These are phyloP conservation scores for Lysiphlebus fabarum DNA, from an alignment of 1,140 invertebrate genomes.

Conservation along the genomic window DNA sequence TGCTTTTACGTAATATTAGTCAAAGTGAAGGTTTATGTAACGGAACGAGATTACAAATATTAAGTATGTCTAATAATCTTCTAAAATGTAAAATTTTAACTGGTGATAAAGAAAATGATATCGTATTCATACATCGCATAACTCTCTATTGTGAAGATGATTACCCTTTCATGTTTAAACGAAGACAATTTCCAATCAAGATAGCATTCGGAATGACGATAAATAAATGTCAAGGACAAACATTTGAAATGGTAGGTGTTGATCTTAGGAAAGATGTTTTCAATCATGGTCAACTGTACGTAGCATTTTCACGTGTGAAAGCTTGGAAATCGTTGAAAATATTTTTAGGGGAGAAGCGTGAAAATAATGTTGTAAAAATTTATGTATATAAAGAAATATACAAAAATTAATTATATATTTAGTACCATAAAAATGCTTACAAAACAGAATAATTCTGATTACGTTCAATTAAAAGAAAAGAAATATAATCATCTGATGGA, in stretches of 20 bases:
- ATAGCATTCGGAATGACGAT: constrained; percentile 6
- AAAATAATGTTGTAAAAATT: too few relatives aligned
- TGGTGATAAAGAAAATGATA: constrained; percentile 22
- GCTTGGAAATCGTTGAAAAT: not conserved
- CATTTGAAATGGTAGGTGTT: constrained; percentile 35
- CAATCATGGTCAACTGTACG: constrained; percentile 32
- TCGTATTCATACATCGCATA: constrained; percentile 21
- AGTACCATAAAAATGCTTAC: too few relatives aligned
- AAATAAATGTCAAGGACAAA: constrained; percentile 29
- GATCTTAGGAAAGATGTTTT: constrained; percentile 37
- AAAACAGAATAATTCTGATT: too few relatives aligned
- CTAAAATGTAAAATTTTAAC: constrained; percentile 31
- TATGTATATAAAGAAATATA: too few relatives aligned
- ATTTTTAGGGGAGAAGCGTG: too few relatives aligned
- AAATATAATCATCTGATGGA: too few relatives aligned
- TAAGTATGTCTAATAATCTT: constrained; percentile 23
- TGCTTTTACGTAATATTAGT: constrained; percentile 9
- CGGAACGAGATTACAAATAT: constrained; percentile 27
- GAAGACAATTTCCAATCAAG: constrained; percentile 8
- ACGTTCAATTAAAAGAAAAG: too few relatives aligned
- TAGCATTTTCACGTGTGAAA: constrained; percentile 14
- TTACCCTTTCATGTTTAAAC: constrained; percentile 4
- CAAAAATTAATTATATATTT: too few relatives aligned
- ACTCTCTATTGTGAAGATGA: constrained; percentile 14
- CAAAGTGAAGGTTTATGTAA: constrained; percentile 18